Conservation (phyloP, 2,888 invertebrate species). For the Bhutanitis thaidina region DNA sequence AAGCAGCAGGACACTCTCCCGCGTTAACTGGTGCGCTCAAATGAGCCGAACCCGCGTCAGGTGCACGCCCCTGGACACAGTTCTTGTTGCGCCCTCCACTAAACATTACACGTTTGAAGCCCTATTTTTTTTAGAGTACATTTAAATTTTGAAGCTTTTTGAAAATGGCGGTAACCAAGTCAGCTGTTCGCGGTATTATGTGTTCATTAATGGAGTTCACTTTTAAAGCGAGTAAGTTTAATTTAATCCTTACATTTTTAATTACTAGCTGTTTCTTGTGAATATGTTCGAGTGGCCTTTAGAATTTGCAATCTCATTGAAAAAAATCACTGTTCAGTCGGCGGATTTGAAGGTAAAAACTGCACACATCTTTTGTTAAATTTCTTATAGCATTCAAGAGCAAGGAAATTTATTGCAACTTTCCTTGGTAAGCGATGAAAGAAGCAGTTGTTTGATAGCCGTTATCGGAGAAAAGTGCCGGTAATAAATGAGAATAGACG, state of each 20-base stretch:
- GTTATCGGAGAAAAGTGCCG: no score
- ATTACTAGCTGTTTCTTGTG: not conserved
- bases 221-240: conserved; percentile 73
- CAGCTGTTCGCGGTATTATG: conserved; percentile 71
- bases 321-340: no score
- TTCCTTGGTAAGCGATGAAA: no score
- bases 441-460: no score
- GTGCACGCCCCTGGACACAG: conserved; percentile 47
- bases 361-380: no score
- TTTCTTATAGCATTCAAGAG: no score
- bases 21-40: conserved; percentile 72
- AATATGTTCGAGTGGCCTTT: no score
- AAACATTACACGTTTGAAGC: conserved; percentile 39
- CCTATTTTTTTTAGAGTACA: conserved; percentile 13
- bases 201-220: conserved; percentile 75
- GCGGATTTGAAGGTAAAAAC: no score
- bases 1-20: conserved; percentile 54
- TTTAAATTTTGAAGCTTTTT: not conserved
- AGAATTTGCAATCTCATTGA: no score
- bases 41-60: conserved; percentile 56
- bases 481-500: no score
- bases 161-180: conserved; percentile 67
- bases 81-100: conserved; percentile 50
- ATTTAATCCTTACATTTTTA: not conserved
- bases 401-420: no score